phyloP scores from a whole-genome alignment of 2,888 invertebrate species.

The Microctonus aethiopoides region DNA sequence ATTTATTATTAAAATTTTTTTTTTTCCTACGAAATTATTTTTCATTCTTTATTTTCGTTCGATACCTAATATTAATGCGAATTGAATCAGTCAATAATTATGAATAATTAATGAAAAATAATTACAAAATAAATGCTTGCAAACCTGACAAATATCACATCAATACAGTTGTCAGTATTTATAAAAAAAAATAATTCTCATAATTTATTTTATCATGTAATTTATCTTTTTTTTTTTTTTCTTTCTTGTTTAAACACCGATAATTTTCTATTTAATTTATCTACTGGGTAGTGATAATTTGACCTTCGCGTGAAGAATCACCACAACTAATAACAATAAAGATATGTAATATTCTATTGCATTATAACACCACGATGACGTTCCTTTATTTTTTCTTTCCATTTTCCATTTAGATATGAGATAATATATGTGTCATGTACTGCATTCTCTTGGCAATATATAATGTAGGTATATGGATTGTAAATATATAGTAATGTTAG shows the following conservation, averaged over 20 bases:
- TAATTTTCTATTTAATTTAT: conserved; percentile 1
- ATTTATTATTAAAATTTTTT: too few species aligned
- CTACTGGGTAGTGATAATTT: not conserved
- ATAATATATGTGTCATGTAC: too few species aligned
- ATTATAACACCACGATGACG: not conserved
- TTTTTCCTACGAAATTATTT: too few species aligned
- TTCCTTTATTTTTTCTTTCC: not conserved
- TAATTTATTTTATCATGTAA: not conserved
- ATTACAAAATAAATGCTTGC: not conserved
- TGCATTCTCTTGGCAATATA: not conserved
- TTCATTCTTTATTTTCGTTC: too few species aligned
- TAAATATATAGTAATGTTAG: not conserved
- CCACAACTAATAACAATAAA: not conserved
- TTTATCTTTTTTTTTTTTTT: not conserved
- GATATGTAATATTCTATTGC: conserved; percentile 1
- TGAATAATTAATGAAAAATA: not conserved
- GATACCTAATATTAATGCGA: too few species aligned
- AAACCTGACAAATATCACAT: not conserved
- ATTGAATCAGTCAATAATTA: too few species aligned
- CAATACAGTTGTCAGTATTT: not conserved
- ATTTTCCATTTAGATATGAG: not conserved
- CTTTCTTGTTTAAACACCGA: not conserved
- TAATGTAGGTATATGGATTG: not conserved
- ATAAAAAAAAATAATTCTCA: not conserved
- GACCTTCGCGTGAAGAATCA: conserved; percentile 3